Evolutionary conservation across 2,888 invertebrate species (phyloP).

Genomic region (Cerceris ruficornis): DNA sequence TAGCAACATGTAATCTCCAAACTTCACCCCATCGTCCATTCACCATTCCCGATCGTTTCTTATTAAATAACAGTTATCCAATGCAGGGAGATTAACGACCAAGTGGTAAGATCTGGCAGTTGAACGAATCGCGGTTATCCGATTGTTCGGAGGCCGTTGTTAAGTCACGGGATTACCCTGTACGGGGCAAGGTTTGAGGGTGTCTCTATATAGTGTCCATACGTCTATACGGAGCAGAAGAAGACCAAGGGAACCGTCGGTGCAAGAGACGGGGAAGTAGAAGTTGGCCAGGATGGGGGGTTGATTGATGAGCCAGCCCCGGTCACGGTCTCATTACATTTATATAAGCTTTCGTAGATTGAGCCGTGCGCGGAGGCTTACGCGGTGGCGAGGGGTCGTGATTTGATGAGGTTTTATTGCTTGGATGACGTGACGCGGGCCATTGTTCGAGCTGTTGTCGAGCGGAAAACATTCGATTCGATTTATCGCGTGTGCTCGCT

Average conservation of each 20-base stretch:
- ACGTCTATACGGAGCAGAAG: slow-evolving; percentile 56
- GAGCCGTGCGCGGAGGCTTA: slow-evolving; percentile 80
- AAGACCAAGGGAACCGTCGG: slow-evolving; percentile 54
- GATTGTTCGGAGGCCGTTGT: slow-evolving; percentile 69
- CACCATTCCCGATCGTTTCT: not conserved
- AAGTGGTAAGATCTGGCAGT: slow-evolving; percentile 3
- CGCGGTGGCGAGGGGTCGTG: slow-evolving; percentile 79
- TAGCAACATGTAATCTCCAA: too few relatives aligned
- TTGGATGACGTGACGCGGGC: slow-evolving; percentile 75
- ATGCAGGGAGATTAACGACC: not conserved
- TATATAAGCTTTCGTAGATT: slow-evolving; percentile 82
- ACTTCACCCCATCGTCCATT: too few relatives aligned
- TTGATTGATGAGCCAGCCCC: slow-evolving; percentile 81
- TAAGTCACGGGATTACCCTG: slow-evolving; percentile 72
- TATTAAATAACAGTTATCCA: slow-evolving; percentile 1
- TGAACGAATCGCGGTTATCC: slow-evolving; percentile 63
- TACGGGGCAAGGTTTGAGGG: slow-evolving; percentile 54
- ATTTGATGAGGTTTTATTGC: slow-evolving; percentile 82
- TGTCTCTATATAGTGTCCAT: slow-evolving; percentile 45
- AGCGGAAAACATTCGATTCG: slow-evolving; percentile 68
- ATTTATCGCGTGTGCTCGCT: slow-evolving; percentile 61
- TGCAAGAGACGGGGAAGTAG: slow-evolving; percentile 45
- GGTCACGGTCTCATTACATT: slow-evolving; percentile 82
- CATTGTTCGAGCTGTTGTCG: slow-evolving; percentile 66
- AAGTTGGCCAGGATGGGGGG: slow-evolving; percentile 55